Base-by-base conservation (phyloP, 2,888 invertebrate species). In the Sphecodes monilicornis region DNA sequence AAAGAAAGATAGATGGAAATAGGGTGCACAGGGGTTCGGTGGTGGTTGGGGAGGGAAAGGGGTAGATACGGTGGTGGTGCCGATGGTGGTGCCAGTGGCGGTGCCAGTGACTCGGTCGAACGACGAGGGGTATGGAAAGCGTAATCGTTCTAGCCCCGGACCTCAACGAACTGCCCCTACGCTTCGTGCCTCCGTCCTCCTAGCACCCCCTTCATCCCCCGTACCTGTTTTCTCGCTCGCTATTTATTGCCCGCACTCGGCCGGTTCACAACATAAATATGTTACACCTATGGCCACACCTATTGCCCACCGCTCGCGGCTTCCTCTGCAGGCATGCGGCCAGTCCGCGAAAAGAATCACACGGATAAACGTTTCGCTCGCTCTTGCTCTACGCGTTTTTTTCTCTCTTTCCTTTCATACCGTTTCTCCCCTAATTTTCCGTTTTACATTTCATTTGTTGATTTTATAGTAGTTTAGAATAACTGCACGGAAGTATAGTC, bases 221-320 rank as follows among this genome's bases (percentile, higher is more conserved):
- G 64, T 78, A 54, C 81, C 78, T 57, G 78, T 73, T 80, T 79
- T 72, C 74, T 88, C 84, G 91, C 93, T 89, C 83, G 91, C 93
- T 94, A 94, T 94, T 94, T 94, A 94, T 94, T 93, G 93, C 94
- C 92, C 91, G 88, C 93, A 93, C 92, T 93, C 91, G 92, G 93
- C 90, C 91, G 93, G 93, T 94, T 94, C 94, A 92, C 94, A 94
- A 93, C 93, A 93, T 94, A 94, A 94, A 94, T 94, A 94, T 94
- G 94, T 94, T 94, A 92, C 93, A 92, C 92, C 92, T 92, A 93
- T 90, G 91, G 89, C 88, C 90, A 88, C 86, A 90, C 89, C 89
- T 90, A 90, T 81, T 74, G 87, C 82, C 85, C 82, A 80, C 84
- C 64, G 79, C 72, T 66, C 79, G 89, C 88, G 84, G 87, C 88